Evolutionary conservation across 2,888 invertebrate genomes (phyloP), one percentile per base, ranked within the genome.

Genomic region (Drosophila koepferae): DNA sequence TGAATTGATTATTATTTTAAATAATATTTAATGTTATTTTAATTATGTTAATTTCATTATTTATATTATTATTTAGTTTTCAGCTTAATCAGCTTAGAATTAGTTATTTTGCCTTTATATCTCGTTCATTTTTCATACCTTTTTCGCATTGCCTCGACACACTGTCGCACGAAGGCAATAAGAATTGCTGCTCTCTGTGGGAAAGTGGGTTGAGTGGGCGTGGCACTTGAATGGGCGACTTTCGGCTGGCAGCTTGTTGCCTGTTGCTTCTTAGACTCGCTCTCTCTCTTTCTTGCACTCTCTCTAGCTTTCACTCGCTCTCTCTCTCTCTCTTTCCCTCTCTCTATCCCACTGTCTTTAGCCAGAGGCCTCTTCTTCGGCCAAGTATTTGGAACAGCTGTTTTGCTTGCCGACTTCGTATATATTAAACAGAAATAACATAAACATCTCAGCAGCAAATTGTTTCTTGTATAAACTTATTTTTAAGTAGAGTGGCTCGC

Each of bases 191-290:
- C 44, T 34, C 58, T 58, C 58, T 3, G 44, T 16, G 18, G 31
- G 23, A 14, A 34, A 46, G 44, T 55, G 41, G 41, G 55, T n/a
- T 5, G n/a, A 34, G 44, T 64, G 53, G 65, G 71, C 66, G 59
- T 41, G 53, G 41, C 44, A 55, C 18, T 41, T 62, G 18, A 20
- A 31, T 28, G 54, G 59, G 66, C 67, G 64, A 36, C 54, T 69
- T 63, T 67, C 70, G 70, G 53, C 56, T 65, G 60, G 76, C 80
- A 79, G 85, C 85, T 85, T 87, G 88, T 85, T 85, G 84, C 84
- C 80, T 80, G 51, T 55, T 85, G 84, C 84, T 80, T 80, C 43
- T 41, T 62, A 72, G 66, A 54, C 2, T 43, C 20, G 44, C 16
- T 31, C n/a, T 28, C 31, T 0, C 12, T 53, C 23, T 23, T 23